Conservation (phyloP, 2,797 vertebrate species). For the Cyprinodon diabolis region DNA sequence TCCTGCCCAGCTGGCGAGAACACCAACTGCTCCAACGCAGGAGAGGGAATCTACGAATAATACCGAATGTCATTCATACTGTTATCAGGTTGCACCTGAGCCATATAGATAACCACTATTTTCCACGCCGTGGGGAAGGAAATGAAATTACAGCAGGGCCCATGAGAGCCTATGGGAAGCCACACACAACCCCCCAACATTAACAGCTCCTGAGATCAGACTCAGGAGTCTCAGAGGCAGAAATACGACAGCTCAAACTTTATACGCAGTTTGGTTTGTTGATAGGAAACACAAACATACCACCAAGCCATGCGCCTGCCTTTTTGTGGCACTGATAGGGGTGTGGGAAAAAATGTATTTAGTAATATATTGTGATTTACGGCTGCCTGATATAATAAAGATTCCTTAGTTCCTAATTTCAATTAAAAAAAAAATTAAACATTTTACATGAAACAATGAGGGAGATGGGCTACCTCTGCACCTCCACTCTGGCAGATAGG, state of each 20-base stretch:
- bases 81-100: slow-evolving; percentile 76
- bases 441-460: no score
- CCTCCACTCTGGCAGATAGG: background rate
- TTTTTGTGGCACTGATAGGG: background rate
- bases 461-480: no score
- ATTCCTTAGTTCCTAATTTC: no score
- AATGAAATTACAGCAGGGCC: slow-evolving; percentile 66
- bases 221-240: slow-evolving; percentile 22
- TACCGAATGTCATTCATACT: slow-evolving; percentile 76
- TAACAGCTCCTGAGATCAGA: slow-evolving; percentile 21
- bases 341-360: no score
- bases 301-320: background rate
- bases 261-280: slow-evolving; percentile 21
- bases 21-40: slow-evolving; percentile 64
- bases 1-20: slow-evolving; percentile 70
- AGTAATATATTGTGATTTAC: no score
- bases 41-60: slow-evolving; percentile 64
- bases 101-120: slow-evolving; percentile 78
- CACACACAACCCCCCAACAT: slow-evolving; percentile 19
- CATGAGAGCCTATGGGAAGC: slow-evolving; percentile 34
- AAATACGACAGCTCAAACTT: slow-evolving; percentile 36
- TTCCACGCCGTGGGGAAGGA: slow-evolving; percentile 48
- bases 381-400: no score
- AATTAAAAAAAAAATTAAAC: no score
- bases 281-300: slow-evolving; percentile 32